These are phyloP conservation scores for Athalia rosae DNA, from an alignment of 2,888 invertebrate species.

Conservation along the genomic window DNA sequence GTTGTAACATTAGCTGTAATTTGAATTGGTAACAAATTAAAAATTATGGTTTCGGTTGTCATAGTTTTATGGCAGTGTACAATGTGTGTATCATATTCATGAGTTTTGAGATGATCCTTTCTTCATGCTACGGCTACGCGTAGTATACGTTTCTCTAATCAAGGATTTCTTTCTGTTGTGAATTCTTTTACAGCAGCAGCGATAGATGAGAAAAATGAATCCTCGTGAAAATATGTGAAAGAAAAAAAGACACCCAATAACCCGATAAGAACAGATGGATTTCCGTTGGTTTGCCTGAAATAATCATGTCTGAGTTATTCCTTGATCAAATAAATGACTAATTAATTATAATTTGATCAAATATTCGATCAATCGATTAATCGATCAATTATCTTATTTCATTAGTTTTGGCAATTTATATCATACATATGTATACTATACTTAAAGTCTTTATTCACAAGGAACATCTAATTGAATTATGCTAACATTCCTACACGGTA, in stretches of 20 bases:
- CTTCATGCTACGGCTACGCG: constrained; percentile 6
- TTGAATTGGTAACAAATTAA: constrained; percentile 34
- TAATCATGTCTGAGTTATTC: constrained; percentile 1
- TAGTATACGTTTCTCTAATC: neutral
- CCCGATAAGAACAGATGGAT: constrained; percentile 4
- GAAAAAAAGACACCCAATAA: neutral
- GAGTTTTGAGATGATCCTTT: neutral
- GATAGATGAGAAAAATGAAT: too few species aligned
- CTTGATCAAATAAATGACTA: neutral
- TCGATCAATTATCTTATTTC: neutral
- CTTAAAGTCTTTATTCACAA: constrained; percentile 61
- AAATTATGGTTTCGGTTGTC: constrained; percentile 38
- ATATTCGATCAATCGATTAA: neutral
- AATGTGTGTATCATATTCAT: constrained; percentile 46
- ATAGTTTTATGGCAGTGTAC: constrained; percentile 62
- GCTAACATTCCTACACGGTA: constrained; percentile 62
- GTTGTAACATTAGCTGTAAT: constrained; percentile 35
- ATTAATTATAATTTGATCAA: neutral
- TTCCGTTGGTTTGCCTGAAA: constrained; percentile 3
- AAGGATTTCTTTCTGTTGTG: neutral
- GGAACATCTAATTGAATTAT: constrained; percentile 67
- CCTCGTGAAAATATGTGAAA: neutral
- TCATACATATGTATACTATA: neutral
- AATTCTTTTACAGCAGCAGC: constrained; percentile 1
- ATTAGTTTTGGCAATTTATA: constrained; percentile 22